Evolutionary conservation across 2,797 vertebrate species (phyloP), one percentile per base, ranked within the genome.

Genomic region (Lepidocolaptes lacrymiger): DNA sequence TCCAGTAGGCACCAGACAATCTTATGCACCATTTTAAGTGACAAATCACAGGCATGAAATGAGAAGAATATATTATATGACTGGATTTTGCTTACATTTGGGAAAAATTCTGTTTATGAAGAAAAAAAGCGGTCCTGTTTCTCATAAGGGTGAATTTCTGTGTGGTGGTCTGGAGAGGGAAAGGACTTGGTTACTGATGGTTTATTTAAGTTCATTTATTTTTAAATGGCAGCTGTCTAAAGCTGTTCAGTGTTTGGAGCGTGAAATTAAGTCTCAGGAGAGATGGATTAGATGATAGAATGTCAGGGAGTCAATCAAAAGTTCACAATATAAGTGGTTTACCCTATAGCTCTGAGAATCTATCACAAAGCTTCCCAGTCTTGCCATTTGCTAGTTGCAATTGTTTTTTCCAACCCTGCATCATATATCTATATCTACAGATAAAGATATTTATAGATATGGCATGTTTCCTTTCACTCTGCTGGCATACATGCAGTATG

Each of bases 191-290:
- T 54, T 92, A 54, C 54, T 81, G 75, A 92, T 93, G 64, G 56
- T 75, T 90, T 95, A 92, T 92, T 96, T 95, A 88, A 79, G 83
- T 78, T 86, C 3, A 17, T 85, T 93, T 92, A 64, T 92, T 96
- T 95, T 91, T 94, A 91, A 95, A 77, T 95, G 86, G 67, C 86
- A 95, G 91, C 67, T 95, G 74, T 95, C 93, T 82, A 64, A 87
- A 85, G 75, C 56, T 89, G 44, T 81, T 94, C 88, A 80, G 74
- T 67, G 86, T 91, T 92, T 91, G 75, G 48, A 95, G 85, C 36
- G 5, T 95, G 94, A 96, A 91, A 94, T 94, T 93, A 96, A 91
- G 66, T 76, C 89, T 93, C 95, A 91, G 76, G 68, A 80, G 91
- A 94, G 93, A 94, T 67, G 89, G 89, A 95, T 92, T 93, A 91